Base-by-base conservation (phyloP, 2,888 invertebrate genomes). In the Drosophila hamatofila region DNA sequence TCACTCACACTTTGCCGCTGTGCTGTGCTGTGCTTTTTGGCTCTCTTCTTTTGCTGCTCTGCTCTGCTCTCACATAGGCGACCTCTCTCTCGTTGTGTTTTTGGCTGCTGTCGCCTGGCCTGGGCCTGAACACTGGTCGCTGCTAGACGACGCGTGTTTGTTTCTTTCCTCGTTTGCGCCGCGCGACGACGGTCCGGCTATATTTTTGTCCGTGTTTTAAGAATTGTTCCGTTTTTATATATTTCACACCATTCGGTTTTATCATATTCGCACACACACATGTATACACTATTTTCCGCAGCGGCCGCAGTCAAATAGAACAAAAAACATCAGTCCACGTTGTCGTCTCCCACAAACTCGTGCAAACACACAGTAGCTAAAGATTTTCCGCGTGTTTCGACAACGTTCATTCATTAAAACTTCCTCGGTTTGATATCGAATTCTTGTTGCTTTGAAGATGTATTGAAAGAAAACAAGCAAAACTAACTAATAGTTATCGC, bases 81-180 rank as follows among this genome's bases (percentile, higher is more conserved):
- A n/a, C 55, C 71, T 68, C 56, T 59, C 67, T 70, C 71, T 51
- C 58, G 55, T 30, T 62, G 64, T 68, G 71, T 69, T 84, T 84
- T 81, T 58, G 69, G 71, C 56, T 21, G 44, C 54, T 49, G 65
- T 35, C 30, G 57, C 46, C 23, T 46, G 49, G 59, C 51, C 48
- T 39, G 55, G 63, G 60, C 57, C 67, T 67, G 72, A 44, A 66
- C 27, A 57, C 57, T 61, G 63, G 49, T 49, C 52, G 64, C 46
- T 65, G 63, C 55, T 80, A 72, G 78, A 59, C 66, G 65, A 69
- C 85, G 76, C 74, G 81, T 81, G 86, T 81, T 83, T 71, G 88
- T 83, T 84, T 84, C 84, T 88, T 88, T 88, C 88, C 84, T 84
- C 84, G 84, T 83, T 88, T 85, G 83, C 80, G 77, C 84, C 83